Conservation (phyloP, 2,797 vertebrate genomes). For the Microctenopoma lineatum region DNA sequence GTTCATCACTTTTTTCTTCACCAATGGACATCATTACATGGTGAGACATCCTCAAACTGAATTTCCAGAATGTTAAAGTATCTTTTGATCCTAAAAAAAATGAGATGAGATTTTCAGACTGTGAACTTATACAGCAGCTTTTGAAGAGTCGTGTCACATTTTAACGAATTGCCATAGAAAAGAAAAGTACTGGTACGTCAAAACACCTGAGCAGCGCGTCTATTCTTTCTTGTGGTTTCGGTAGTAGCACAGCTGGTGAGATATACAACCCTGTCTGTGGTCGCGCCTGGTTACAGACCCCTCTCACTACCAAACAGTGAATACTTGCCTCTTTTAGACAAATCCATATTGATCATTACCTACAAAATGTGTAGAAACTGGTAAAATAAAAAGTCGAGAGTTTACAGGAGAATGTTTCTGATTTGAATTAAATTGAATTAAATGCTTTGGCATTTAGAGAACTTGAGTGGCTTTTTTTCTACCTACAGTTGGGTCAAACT, state of each 20-base stretch:
- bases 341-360: neutral
- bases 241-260: conserved; percentile 56
- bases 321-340: neutral
- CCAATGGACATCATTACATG: conserved; percentile 35
- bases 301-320: neutral
- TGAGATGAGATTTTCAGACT: neutral
- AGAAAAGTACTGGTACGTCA: neutral
- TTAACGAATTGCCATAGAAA: neutral
- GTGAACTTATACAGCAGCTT: neutral
- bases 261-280: conserved; percentile 48
- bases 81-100: neutral
- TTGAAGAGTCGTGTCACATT: neutral
- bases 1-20: conserved; percentile 68
- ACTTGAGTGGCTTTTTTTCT: too few species aligned
- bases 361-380: too few species aligned
- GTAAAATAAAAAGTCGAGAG: too few species aligned
- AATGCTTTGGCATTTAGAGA: neutral
- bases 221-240: conserved; percentile 65
- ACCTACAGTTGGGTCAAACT: neutral
- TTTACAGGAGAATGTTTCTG: neutral
- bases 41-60: conserved; percentile 57
- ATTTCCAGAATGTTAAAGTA: neutral
- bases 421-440: neutral
- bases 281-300: conserved; percentile 28
- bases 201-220: conserved; percentile 40